Percentiles rank a stretch among this genome's conserved stretches.
Evolutionary conservation across 1,140 invertebrate genomes (phyloP).

Genomic region (Ostrea denselamellosa): DNA sequence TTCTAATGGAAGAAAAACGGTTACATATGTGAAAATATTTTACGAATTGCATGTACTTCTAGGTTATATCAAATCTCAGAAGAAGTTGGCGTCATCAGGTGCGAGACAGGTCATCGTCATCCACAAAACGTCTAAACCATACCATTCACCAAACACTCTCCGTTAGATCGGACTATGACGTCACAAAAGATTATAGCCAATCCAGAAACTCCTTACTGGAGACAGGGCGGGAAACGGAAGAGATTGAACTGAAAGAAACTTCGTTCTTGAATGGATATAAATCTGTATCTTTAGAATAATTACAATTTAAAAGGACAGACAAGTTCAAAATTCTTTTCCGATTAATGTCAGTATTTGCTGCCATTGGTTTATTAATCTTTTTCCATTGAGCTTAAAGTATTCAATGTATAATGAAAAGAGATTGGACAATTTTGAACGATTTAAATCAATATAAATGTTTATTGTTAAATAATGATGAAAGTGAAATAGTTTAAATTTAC

Average conservation of each 20-base stretch:
- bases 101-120: slow-evolving; percentile 23
- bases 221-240: slow-evolving; percentile 9
- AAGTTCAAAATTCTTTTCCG: too few species aligned
- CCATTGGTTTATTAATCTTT: too few species aligned
- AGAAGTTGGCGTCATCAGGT: slow-evolving; percentile 43
- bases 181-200: background rate
- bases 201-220: background rate
- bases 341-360: too few species aligned
- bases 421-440: too few species aligned
- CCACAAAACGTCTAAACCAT: slow-evolving; percentile 22
- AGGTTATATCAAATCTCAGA: slow-evolving; percentile 51
- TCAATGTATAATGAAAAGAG: too few species aligned
- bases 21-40: background rate
- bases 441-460: too few species aligned
- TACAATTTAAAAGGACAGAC: background rate
- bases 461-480: too few species aligned
- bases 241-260: slow-evolving; percentile 4
- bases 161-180: slow-evolving; percentile 26
- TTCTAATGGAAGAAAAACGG: background rate
- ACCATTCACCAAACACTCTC: slow-evolving; percentile 47
- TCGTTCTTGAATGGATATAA: background rate
- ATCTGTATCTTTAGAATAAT: background rate
- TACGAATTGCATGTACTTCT: background rate
- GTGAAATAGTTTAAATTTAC: too few species aligned
- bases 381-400: too few species aligned